Evolutionary conservation across 2,888 invertebrate genomes (phyloP).

Genomic region (Clunio marinus): DNA sequence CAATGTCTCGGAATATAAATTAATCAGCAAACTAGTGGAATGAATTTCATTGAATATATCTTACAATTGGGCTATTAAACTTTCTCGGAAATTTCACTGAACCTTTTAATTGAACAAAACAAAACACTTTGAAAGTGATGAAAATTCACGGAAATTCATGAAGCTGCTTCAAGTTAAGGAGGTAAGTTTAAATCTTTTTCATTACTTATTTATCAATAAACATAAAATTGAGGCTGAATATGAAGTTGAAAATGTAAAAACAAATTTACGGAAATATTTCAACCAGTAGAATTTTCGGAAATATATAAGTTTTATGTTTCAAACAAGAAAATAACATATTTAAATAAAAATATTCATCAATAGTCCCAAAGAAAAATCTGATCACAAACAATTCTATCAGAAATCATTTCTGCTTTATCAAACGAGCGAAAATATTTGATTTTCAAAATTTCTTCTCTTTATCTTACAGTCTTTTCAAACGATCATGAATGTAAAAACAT

Average conservation of each 20-base stretch:
- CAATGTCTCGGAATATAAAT: not conserved
- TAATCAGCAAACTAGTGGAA: conserved; percentile 40
- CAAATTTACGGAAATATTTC: conserved; percentile 40
- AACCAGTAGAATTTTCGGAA: conserved; percentile 13
- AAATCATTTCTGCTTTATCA: not conserved
- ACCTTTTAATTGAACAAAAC: not conserved
- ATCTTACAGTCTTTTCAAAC: no score
- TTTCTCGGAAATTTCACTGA: conserved; percentile 3
- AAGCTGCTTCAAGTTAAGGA: conserved; percentile 22
- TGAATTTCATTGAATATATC: conserved; percentile 26
- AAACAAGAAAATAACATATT: conserved; percentile 30
- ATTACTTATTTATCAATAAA: not conserved
- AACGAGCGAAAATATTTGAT: no score
- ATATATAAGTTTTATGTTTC: conserved; percentile 37
- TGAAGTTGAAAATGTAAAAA: conserved; percentile 27
- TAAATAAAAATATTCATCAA: conserved; percentile 47
- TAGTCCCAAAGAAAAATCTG: conserved; percentile 47
- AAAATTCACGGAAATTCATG: conserved; percentile 18
- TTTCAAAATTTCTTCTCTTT: no score
- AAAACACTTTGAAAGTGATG: not conserved
- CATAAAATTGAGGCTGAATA: not conserved
- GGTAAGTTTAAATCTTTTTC: conserved; percentile 29
- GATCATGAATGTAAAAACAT: no score
- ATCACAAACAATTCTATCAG: conserved; percentile 45
- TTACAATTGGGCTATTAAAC: not conserved